phyloP scores from a whole-genome alignment of 2,888 invertebrate genomes.

The Galerucella pusilla region DNA sequence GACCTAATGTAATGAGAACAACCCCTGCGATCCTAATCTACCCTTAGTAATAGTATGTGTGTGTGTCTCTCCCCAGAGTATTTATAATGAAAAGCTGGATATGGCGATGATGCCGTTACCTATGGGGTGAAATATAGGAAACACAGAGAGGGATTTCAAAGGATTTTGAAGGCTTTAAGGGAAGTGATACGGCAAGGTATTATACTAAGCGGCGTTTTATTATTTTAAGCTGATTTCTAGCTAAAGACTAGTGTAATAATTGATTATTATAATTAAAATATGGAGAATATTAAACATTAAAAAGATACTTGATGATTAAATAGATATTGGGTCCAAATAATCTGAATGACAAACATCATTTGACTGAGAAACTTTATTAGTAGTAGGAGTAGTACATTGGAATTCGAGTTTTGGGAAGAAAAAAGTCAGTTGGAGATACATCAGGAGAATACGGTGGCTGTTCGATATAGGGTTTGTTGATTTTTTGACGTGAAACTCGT shows the following conservation, averaged over 20 bases:
- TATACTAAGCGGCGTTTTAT: constrained; percentile 13
- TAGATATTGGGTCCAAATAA: too few species aligned
- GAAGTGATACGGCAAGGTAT: constrained; percentile 9
- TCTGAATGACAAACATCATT: too few species aligned
- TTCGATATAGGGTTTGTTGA: too few species aligned
- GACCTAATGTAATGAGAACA: constrained; percentile 55
- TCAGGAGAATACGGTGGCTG: too few species aligned
- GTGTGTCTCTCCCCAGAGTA: constrained; percentile 37
- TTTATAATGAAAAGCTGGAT: constrained; percentile 34
- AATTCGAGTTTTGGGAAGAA: too few species aligned
- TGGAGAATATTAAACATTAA: background rate
- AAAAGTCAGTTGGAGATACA: too few species aligned
- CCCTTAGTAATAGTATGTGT: constrained; percentile 27
- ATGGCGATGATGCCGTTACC: constrained; percentile 30
- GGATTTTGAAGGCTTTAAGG: constrained; percentile 17
- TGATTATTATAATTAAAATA: background rate
- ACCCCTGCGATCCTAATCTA: constrained; percentile 40
- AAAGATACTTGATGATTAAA: too few species aligned
- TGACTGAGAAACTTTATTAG: too few species aligned
- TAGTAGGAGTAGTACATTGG: too few species aligned
- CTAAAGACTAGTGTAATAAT: background rate
- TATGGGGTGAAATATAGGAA: constrained; percentile 24
- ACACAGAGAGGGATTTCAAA: constrained; percentile 10
- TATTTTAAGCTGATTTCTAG: background rate
- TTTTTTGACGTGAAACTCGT: too few species aligned